Conservation (phyloP, 1,140 invertebrate species). For the Eurosta solidaginis region DNA sequence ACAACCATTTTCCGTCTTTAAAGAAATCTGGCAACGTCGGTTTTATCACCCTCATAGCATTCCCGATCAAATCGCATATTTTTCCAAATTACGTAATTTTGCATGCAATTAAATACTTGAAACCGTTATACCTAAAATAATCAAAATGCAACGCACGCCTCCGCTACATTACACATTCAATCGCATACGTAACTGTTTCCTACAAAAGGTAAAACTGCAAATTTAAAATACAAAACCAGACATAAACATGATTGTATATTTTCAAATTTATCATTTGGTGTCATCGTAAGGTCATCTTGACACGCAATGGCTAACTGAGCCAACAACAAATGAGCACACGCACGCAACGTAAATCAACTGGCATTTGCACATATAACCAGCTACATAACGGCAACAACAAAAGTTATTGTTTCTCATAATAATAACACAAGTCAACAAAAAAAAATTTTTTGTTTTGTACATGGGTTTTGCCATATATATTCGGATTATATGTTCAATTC, state of each 20-base stretch:
- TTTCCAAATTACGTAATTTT: background rate
- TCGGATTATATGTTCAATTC: no score
- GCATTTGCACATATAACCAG: background rate
- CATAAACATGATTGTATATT: background rate
- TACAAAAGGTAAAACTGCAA: background rate
- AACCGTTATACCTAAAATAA: background rate
- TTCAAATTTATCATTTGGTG: slow-evolving; percentile 41
- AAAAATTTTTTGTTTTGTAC: background rate
- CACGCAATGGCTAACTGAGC: slow-evolving; percentile 33
- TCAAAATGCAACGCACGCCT: background rate
- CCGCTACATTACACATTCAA: background rate
- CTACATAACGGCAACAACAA: background rate
- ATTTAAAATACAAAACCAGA: background rate
- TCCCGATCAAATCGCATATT: background rate
- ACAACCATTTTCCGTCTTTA: no score
- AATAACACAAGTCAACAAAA: background rate
- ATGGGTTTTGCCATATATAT: no score
- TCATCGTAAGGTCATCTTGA: slow-evolving; percentile 57
- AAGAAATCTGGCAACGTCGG: background rate
- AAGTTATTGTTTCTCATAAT: background rate
- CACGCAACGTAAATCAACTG: background rate
- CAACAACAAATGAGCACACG: background rate
- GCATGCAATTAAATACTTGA: slow-evolving; percentile 20
- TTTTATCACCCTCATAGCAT: background rate
- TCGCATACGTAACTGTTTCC: background rate